These are phyloP conservation scores for Aldrovandia affinis DNA, from an alignment of 2,797 vertebrate genomes.

Conservation along the genomic window DNA sequence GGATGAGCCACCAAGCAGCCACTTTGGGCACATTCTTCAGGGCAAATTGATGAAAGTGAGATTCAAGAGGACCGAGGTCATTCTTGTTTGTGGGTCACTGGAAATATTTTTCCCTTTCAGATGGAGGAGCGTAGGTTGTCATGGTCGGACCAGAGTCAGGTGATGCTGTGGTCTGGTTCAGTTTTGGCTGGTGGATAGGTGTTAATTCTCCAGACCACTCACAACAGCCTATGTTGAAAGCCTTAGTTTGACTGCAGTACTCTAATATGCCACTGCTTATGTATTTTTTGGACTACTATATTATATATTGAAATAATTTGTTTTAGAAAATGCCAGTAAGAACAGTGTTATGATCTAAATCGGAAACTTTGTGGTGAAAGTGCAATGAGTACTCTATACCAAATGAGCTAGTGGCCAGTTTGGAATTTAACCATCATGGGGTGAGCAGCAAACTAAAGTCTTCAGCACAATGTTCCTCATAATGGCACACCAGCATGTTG, in stretches of 20 bases:
- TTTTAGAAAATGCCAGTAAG: not conserved
- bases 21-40: not conserved
- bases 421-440: not conserved
- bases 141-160: conserved; percentile 53
- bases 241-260: conserved; percentile 21
- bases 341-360: not conserved
- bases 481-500: not conserved
- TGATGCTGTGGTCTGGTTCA: conserved; percentile 39
- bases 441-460: not conserved
- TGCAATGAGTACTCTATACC: not conserved
- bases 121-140: conserved; percentile 67
- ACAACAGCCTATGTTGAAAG: conserved; percentile 18
- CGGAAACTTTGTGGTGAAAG: not conserved
- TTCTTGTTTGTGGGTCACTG: not conserved
- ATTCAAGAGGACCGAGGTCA: not conserved
- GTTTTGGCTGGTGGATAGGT: conserved; percentile 21
- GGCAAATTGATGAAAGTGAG: not conserved
- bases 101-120: conserved; percentile 58
- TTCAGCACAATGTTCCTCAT: conserved; percentile 16
- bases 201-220: conserved; percentile 37
- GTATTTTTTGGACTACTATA: not conserved
- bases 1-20: too few relatives aligned
- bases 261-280: not conserved
- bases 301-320: not conserved
- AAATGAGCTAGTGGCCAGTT: not conserved